Evolutionary conservation across 2,113 vertebrate genomes (phyloP), one percentile per base, ranked within the genome.

Genomic region (Manacus vitellinus): DNA sequence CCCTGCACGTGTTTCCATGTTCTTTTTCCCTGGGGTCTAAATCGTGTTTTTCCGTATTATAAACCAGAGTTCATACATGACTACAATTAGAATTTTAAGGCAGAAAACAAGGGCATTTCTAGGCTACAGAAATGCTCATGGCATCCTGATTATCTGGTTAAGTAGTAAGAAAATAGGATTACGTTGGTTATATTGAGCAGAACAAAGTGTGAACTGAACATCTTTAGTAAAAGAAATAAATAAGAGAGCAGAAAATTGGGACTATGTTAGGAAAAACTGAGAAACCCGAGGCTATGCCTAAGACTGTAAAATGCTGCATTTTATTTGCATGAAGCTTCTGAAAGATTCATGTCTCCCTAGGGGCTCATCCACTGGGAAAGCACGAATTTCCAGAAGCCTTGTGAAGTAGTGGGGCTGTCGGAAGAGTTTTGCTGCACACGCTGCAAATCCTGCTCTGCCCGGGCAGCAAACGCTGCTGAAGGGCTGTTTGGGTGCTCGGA

Each of bases 81-180:
- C 24, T 67, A 52, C 55, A 86, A 63, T 86, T 85, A 67, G 58
- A 72, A 80, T 66, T 37, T 94, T 62, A 94, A 91, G 51, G 59
- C 51, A 77, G 86, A 85, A 92, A 92, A 95, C 25, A 91, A 96
- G 49, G 72, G 63, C 55, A 72, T 91, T 89, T 56, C 55, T 12
- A 78, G 82, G 63, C 80, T 52, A 44, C 9, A 74, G 55, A 87
- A 95, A 76, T 89, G 84, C 59, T 89, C 81, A 67, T 92, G 62
- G 81, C 91, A 77, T 79, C 91, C 71, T 73, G 83, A 94, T 96
- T 95, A 78, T 94, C 73, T 92, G 82, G 52, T 85, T 92, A 96
- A 94, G 61, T 71, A 95, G 88, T 66, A 95, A 84, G 90, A 76
- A 96, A 97, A 97, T 51, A 92, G 91, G 93, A 96, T 97, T 97